Conservation (phyloP, 2,797 vertebrate genomes). For the Lemur catta region DNA sequence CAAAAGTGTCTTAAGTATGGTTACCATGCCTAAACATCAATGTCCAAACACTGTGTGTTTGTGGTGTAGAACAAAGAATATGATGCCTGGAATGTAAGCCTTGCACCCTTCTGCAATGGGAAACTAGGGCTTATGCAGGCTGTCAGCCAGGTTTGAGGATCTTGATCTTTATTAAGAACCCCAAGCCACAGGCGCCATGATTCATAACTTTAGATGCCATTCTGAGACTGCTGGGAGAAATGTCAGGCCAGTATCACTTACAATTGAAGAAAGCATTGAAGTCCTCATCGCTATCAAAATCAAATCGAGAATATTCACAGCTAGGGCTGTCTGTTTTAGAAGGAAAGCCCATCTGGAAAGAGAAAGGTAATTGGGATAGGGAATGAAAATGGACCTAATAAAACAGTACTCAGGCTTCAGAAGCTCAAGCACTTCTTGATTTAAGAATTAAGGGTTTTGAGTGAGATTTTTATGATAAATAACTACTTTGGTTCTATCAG, state of each 20-base stretch:
- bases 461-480: background rate
- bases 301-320: constrained; percentile 94
- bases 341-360: constrained; percentile 93
- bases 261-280: constrained; percentile 96
- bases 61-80: background rate
- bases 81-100: background rate
- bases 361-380: constrained; percentile 43
- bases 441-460: background rate
- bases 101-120: background rate
- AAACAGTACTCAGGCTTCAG: background rate
- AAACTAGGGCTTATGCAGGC: background rate
- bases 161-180: background rate
- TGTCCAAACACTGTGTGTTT: background rate
- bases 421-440: background rate
- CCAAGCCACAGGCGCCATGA: background rate
- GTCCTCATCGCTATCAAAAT: constrained; percentile 98
- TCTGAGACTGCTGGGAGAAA: background rate
- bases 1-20: background rate
- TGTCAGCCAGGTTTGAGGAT: background rate
- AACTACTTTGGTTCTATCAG: background rate
- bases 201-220: background rate
- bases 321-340: constrained; percentile 92
- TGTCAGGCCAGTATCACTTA: constrained; percentile 80
- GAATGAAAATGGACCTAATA: background rate
- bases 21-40: background rate